Evolutionary conservation across 2,113 vertebrate species (phyloP), one percentile per base, ranked within the genome.

Genomic region (Nerophis ophidion): DNA sequence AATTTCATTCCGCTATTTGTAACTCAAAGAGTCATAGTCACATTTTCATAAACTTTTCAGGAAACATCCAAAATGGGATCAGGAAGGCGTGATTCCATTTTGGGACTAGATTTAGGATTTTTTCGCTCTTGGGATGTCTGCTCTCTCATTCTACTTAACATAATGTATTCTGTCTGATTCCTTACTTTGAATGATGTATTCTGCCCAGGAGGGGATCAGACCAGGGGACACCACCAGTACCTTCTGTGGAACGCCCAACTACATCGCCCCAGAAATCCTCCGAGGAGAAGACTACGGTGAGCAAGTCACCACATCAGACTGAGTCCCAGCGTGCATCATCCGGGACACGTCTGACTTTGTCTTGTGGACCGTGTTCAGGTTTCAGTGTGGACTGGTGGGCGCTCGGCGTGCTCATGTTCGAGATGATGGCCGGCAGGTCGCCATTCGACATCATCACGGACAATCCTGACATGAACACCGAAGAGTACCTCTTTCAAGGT

Each of bases 301-400:
- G 93, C 33, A 19, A 13, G 16, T 49, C 14, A 10, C 1, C 0
- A 11, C 10, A 44, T 40, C 8, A 9, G 10, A 40, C 14, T 26
- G 26, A 26, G 26, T 26, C 26, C 26, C 26, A 26, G 26, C 26
- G 26, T 26, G 26, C 26, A 26, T 26, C 26, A 26, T 26, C 26
- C 26, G 26, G 26, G 26, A 26, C 26, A 26, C 26, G 26, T 26
- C 26, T 26, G 26, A 26, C 26, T 26, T 26, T 26, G 26, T 26
- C 26, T 26, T 26, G 26, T 26, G 26, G 26, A 26, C 26, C 26
- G 26, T 26, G 2, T 26, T 51, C 87, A 98, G 97, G 96, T 54
- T 98, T 98, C 90, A 98, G 97, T 0, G 97, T 99, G 83, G 97
- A 99, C 89, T 99, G 97, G 97, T 99, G 97, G 97, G 97, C 96